A percentile compares a stretch with the other conserved stretches of the same genome.
Evolutionary conservation across 2,113 vertebrate species (phyloP).

Genomic region (Lutjanus erythropterus): DNA sequence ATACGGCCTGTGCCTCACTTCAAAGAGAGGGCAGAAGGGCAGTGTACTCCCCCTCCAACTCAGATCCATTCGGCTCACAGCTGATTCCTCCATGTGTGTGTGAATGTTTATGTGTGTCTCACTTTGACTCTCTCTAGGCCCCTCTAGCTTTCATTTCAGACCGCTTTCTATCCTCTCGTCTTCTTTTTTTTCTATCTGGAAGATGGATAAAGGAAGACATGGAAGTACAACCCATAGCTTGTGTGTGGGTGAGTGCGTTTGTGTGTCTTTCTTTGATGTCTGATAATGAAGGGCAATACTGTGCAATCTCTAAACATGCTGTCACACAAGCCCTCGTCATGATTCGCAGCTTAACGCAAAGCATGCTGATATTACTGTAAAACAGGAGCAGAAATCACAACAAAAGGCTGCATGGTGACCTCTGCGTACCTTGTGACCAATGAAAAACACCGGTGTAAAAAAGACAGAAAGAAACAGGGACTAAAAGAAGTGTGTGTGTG

Average conservation of each 20-base stretch:
- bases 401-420: conserved; percentile 34
- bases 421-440: conserved; percentile 37
- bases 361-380: conserved; percentile 5
- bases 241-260: conserved; percentile 46
- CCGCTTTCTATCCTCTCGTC: conserved; percentile 57
- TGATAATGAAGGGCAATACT: conserved; percentile 59
- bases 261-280: conserved; percentile 64
- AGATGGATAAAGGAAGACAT: conserved; percentile 56
- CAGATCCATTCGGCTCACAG: conserved; percentile 79
- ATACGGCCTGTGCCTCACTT: conserved; percentile 84
- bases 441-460: conserved; percentile 25
- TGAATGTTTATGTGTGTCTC: conserved; percentile 69
- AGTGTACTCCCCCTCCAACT: conserved; percentile 74
- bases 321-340: conserved; percentile 38
- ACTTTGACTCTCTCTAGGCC: conserved; percentile 75
- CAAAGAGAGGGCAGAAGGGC: conserved; percentile 84
- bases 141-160: conserved; percentile 80
- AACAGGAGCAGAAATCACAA: conserved; percentile 3
- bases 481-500: conserved; percentile 2
- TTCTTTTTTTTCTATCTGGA: conserved; percentile 36
- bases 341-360: conserved; percentile 42
- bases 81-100: conserved; percentile 75
- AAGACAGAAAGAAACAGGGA: conserved; percentile 24
- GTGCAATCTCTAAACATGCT: conserved; percentile 58
- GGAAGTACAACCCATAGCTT: conserved; percentile 51